These are phyloP conservation scores for Mastomys coucha DNA, from an alignment of 2,113 vertebrate species.

Conservation along the genomic window DNA sequence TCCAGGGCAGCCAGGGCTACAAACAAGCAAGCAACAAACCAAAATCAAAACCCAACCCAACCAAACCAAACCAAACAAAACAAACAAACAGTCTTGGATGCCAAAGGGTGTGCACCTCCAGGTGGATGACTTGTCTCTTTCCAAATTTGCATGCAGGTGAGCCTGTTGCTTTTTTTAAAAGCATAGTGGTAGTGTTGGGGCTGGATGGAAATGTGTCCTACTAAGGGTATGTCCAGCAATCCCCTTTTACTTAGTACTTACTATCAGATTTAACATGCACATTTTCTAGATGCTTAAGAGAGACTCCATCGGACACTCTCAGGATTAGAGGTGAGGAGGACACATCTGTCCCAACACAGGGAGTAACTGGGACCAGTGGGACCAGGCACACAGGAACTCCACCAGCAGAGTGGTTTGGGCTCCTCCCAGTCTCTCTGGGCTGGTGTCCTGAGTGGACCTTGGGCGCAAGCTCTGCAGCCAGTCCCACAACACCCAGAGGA, in stretches of 20 bases:
- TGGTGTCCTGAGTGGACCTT: too few relatives aligned
- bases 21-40: background rate
- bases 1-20: background rate
- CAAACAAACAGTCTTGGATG: background rate
- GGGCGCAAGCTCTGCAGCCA: too few relatives aligned
- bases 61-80: background rate
- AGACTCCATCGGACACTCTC: background rate
- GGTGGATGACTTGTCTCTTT: background rate
- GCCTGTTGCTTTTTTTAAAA: background rate
- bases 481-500: too few relatives aligned
- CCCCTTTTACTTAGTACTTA: background rate
- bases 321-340: too few relatives aligned
- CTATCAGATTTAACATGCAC: background rate
- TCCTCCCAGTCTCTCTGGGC: too few relatives aligned
- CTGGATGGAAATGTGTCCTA: background rate
- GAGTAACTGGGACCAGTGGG: too few relatives aligned
- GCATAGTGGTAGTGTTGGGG: background rate
- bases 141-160: background rate
- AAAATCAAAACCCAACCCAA: too few relatives aligned
- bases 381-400: too few relatives aligned
- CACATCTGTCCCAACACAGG: too few relatives aligned
- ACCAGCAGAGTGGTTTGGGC: too few relatives aligned
- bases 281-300: background rate
- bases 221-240: background rate
- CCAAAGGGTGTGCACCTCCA: background rate